Percentiles rank a stretch among this genome's conserved stretches.
phyloP scores from a whole-genome alignment of 2,888 invertebrate genomes.

The Eucriotettix oculatus region DNA sequence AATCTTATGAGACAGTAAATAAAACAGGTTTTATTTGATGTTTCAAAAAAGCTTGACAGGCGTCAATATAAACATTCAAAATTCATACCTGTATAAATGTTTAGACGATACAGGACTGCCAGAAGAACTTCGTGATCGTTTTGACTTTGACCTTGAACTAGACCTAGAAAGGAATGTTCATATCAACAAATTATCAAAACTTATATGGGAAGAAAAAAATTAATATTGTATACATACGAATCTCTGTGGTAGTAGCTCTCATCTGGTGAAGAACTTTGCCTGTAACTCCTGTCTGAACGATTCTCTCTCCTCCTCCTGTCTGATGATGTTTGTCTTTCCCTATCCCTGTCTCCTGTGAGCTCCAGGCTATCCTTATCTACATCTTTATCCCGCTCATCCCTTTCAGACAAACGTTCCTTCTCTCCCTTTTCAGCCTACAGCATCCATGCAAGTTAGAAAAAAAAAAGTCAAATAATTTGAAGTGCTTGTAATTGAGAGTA shows the following conservation, averaged over 20 bases:
- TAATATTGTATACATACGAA: conserved; percentile 3
- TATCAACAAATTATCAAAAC: background rate
- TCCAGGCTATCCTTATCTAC: conserved; percentile 4
- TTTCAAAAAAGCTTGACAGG: background rate
- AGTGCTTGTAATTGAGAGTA: background rate
- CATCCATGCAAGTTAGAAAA: conserved; percentile 1
- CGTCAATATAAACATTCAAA: conserved; percentile 1
- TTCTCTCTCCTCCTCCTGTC: conserved; percentile 6
- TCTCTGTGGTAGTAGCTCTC: conserved; percentile 14
- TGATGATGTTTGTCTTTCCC: conserved; percentile 1
- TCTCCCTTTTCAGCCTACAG: conserved; percentile 21
- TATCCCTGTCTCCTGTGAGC: conserved; percentile 9
- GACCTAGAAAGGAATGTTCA: conserved; percentile 1
- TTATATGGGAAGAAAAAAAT: too few relatives aligned
- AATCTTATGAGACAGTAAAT: too few relatives aligned
- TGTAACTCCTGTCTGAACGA: conserved; percentile 7
- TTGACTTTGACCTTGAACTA: conserved; percentile 15
- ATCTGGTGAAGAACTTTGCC: conserved; percentile 16
- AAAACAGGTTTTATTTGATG: too few relatives aligned
- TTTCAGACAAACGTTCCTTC: conserved; percentile 20
- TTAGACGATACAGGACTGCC: conserved; percentile 17
- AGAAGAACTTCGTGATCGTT: conserved; percentile 18
- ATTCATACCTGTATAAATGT: conserved; percentile 18
- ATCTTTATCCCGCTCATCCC: background rate
- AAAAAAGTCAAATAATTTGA: background rate